phyloP scores from a whole-genome alignment of 2,797 vertebrate genomes.

The Gobio occitaniae region DNA sequence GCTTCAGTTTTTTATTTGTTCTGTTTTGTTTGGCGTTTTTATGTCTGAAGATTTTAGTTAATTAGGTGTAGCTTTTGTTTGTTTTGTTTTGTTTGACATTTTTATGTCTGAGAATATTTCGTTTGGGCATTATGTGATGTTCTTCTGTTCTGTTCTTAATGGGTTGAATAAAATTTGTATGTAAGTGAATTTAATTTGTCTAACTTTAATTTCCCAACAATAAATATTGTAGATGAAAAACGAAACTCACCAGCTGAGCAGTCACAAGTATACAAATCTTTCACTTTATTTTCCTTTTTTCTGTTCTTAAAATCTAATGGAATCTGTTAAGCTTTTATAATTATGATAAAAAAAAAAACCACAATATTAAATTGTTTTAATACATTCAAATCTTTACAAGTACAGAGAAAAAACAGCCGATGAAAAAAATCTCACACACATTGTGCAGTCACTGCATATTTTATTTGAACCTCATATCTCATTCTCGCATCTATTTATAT shows the following conservation, averaged over 20 bases:
- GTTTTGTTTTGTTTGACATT: not conserved
- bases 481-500: slow-evolving; percentile 2
- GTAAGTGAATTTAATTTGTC: not conserved
- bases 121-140: no score
- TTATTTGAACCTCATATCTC: not conserved
- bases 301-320: not conserved
- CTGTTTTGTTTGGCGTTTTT: no score
- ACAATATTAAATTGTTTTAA: not conserved
- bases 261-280: not conserved
- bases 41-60: no score
- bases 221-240: not conserved
- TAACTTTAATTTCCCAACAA: not conserved
- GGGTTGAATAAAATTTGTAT: not conserved
- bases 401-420: not conserved
- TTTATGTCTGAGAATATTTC: not conserved
- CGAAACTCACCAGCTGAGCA: no score
- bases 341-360: not conserved
- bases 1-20: not conserved
- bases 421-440: not conserved
- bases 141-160: not conserved
- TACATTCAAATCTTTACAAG: not conserved
- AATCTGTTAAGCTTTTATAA: not conserved
- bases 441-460: not conserved
- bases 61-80: not conserved
- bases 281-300: not conserved